A percentile compares a stretch with the other conserved stretches of the same genome.
Evolutionary conservation across 2,888 invertebrate species (phyloP).

Genomic region (Campoplex nolae): DNA sequence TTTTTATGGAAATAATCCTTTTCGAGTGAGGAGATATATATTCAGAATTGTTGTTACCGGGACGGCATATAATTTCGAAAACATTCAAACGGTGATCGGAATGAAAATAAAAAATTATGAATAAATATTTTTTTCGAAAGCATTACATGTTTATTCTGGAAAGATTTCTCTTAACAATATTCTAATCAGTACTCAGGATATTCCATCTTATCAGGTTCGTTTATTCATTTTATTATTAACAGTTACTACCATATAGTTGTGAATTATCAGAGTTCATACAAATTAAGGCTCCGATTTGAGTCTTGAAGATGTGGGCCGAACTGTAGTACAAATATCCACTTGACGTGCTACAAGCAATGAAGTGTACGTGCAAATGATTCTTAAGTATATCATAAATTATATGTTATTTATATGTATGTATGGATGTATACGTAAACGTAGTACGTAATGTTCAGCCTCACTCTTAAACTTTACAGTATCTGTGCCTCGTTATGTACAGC

Average conservation of each 20-base stretch:
- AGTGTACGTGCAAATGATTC: constrained; percentile 7
- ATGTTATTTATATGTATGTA: background rate
- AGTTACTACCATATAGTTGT: background rate
- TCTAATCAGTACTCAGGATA: background rate
- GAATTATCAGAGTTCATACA: background rate
- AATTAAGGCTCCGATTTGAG: background rate
- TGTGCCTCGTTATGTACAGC: constrained; percentile 16
- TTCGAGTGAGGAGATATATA: background rate
- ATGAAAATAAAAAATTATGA: background rate
- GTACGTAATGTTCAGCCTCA: background rate
- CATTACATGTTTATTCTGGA: background rate
- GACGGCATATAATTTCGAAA: background rate
- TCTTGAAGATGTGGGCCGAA: background rate
- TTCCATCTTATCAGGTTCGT: background rate
- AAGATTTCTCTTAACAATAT: too few species aligned
- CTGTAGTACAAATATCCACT: background rate
- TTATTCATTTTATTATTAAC: background rate
- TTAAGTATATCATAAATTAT: constrained; percentile 7
- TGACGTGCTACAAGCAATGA: constrained; percentile 9
- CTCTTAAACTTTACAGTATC: background rate
- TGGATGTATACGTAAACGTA: background rate
- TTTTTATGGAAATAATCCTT: too few species aligned
- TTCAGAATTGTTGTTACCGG: background rate
- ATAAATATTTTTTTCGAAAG: background rate
- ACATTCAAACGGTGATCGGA: background rate